Base-by-base conservation (phyloP, 2,888 invertebrate genomes). In the Argyra leucocephala region DNA sequence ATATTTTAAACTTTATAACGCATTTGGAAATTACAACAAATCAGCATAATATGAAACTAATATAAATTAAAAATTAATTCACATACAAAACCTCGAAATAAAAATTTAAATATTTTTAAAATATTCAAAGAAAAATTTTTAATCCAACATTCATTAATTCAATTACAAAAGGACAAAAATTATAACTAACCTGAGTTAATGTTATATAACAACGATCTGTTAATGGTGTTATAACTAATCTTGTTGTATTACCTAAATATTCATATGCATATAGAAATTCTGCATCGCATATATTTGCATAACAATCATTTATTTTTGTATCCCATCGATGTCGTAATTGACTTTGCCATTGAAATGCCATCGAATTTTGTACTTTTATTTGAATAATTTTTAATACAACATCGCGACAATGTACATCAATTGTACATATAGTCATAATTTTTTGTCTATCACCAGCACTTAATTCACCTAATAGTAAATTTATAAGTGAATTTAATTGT, bases 151-250 rank as follows among this genome's bases (percentile, higher is more conserved):
- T n/a, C n/a, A n/a, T n/a, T n/a, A n/a, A n/a, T n/a, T n/a, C n/a
- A n/a, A n/a, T n/a, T n/a, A n/a, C n/a, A n/a, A n/a, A n/a, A n/a
- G n/a, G n/a, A n/a, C n/a, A n/a, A n/a, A 26, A 26, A 6, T 7
- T 26, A 26, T 26, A 26, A 36, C 71, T 72, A 69, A 86, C 88
- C 84, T 93, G 93, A 0, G 96, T 96, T 69, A 96, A 78, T 0
- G 96, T 96, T 67, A 96, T 96, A 78, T 96, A 96, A 78, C 96
- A 96, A 68, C 96, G 86, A 82, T 96, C 96, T 37, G 96, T 96
- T 57, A 96, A 81, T 0, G 96, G 96, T 2, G 96, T 96, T 73
- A 97, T 95, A 37, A 97, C 96, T 66, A 97, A 84, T 65, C 96
- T 86, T 0, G 96, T 92, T 0, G 94, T 93, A 76, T 96, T 96